phyloP scores from a whole-genome alignment of 1,140 invertebrate genomes.

The Bombus impatiens region DNA sequence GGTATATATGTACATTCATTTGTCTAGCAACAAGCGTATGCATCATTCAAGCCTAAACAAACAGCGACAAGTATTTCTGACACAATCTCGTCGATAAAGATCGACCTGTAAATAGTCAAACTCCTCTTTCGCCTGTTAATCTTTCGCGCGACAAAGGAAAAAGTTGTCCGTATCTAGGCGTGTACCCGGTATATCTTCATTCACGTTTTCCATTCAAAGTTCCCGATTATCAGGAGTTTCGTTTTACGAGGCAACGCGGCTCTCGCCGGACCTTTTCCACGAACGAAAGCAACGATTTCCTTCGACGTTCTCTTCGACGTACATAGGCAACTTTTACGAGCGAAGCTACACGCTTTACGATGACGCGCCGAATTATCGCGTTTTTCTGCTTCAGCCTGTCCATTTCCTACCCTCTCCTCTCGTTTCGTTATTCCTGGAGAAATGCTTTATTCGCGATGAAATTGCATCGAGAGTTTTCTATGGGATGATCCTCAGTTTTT shows the following conservation, averaged over 20 bases:
- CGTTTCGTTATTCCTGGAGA: slow-evolving; percentile 1
- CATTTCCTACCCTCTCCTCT: not conserved
- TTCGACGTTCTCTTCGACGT: not conserved
- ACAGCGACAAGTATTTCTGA: not conserved
- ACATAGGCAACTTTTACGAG: not conserved
- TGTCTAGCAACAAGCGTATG: not conserved
- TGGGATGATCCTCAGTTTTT: not conserved
- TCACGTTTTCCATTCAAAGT: not conserved
- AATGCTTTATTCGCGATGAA: slow-evolving; percentile 6
- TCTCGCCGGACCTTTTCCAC: not conserved
- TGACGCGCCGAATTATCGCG: not conserved
- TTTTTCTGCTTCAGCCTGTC: not conserved
- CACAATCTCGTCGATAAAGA: not conserved
- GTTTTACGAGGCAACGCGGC: not conserved
- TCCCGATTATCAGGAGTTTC: not conserved
- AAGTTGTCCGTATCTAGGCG: not conserved
- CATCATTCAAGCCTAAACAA: not conserved
- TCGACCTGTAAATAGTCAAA: not conserved
- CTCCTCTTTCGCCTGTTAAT: not conserved
- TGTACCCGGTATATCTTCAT: not conserved
- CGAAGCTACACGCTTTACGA: not conserved
- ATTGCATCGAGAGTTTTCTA: not conserved
- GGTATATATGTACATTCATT: not conserved
- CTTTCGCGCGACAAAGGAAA: not conserved
- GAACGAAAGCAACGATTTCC: slow-evolving; percentile 3